Conservation (phyloP, 2,113 vertebrate species). For the Anhinga rufa region DNA sequence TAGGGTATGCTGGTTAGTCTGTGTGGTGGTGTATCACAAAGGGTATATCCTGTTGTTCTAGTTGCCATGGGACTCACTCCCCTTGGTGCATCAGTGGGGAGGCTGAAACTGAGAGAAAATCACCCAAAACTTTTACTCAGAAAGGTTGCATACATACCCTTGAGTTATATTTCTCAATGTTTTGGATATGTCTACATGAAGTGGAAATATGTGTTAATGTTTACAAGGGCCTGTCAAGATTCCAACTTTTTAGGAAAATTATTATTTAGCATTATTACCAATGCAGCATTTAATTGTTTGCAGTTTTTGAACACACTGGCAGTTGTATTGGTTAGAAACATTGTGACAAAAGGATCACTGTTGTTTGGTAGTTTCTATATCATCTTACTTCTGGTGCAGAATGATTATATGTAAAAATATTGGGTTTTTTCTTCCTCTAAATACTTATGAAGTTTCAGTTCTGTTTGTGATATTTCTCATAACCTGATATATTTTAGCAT, state of each 20-base stretch:
- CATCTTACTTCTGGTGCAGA: background rate
- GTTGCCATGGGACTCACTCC: background rate
- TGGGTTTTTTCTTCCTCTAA: background rate
- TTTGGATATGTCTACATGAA: background rate
- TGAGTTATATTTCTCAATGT: background rate
- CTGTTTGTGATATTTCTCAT: background rate
- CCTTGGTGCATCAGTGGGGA: rapidly evolving
- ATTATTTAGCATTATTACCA: background rate
- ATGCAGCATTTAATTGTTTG: background rate
- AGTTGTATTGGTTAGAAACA: background rate
- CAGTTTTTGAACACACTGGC: background rate
- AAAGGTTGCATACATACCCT: background rate
- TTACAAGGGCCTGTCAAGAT: background rate
- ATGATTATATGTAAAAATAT: background rate
- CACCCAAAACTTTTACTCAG: background rate
- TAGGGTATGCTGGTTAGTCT: background rate
- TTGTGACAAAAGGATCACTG: background rate
- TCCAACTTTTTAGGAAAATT: background rate
- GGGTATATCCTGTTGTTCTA: background rate
- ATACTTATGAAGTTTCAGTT: background rate
- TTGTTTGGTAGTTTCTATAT: background rate
- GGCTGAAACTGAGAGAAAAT: background rate
- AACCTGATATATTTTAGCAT: background rate
- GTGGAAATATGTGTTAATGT: background rate
- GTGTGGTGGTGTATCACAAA: background rate